Evolutionary conservation across 2,113 vertebrate genomes (phyloP), one percentile per base, ranked within the genome.

Genomic region (Takifugu flavidus): DNA sequence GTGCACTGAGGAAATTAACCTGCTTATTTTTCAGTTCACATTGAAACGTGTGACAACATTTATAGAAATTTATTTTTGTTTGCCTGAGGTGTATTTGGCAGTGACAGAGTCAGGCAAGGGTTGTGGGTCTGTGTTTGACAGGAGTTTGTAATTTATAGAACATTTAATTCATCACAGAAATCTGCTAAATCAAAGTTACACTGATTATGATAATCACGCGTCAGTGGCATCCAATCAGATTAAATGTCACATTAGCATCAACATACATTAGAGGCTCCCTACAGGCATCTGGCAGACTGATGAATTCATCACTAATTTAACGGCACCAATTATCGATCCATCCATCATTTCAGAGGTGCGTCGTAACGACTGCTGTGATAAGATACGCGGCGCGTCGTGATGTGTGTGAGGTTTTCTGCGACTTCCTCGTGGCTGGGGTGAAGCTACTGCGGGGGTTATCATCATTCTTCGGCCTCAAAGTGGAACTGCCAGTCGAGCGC

Each of bases 181-280:
- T 49, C 27, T 52, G 8, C 6, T 27, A 39, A 72, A 47, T 25
- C 62, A 10, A 27, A 53, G 42, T 39, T 54, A 52, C 47, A 20
- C 31, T 60, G 28, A 68, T 67, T 56, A 80, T 56, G 45, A 47
- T 78, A 47, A 81, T 70, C 53, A 45, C 31, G 53, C 49, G 12
- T 58, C 13, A 11, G 53, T 56, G 66, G 56, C 46, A 65, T 75
- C 66, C 64, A 56, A 62, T 80, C 72, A 75, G 72, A 80, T 78
- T 69, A 67, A 85, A 82, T 78, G 82, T 80, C 79, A 75, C 72
- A 68, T 80, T 76, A 65, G 67, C 76, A 72, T 77, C 56, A 25
- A 56, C 43, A 29, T 49, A 28, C 53, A 50, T 61, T 49, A 6
- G 20, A 42, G 28, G 60, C 63, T 51, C 43, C 73, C 62, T 25